phyloP scores from a whole-genome alignment of 2,113 vertebrate genomes.

The Saccopteryx bilineata region DNA sequence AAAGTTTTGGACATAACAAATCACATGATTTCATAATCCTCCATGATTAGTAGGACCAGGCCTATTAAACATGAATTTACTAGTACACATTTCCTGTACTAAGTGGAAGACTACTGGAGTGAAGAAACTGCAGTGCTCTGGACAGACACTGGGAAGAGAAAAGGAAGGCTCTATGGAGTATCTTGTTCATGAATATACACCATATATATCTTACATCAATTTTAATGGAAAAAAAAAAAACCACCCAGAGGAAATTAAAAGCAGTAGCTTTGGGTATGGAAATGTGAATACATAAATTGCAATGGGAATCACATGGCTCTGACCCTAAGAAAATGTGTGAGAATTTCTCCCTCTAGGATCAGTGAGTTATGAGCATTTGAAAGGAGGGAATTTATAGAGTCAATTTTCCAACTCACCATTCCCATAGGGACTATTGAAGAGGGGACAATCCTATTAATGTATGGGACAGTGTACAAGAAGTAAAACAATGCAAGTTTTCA shows the following conservation, averaged over 20 bases:
- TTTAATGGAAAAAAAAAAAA: conserved; percentile 14
- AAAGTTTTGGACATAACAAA: background rate
- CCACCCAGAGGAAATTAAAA: conserved; percentile 67
- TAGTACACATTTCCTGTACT: background rate
- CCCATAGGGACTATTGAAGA: background rate
- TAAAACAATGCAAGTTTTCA: background rate
- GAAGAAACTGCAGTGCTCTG: background rate
- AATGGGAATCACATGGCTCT: conserved; percentile 58
- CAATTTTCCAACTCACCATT: conserved; percentile 53
- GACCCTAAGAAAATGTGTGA: conserved; percentile 30
- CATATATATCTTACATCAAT: conserved; percentile 24
- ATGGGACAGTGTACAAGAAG: background rate
- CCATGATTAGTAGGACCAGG: background rate
- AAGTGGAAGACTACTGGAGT: background rate
- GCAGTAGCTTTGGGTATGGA: conserved; percentile 49
- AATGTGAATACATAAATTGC: conserved; percentile 57
- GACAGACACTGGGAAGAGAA: background rate
- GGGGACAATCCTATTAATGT: conserved; percentile 6
- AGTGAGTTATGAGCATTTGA: conserved; percentile 66
- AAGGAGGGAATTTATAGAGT: conserved; percentile 67
- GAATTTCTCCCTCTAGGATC: conserved; percentile 46
- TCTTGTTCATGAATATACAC: background rate
- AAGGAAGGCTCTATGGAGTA: background rate
- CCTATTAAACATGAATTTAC: background rate
- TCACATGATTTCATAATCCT: background rate